Evolutionary conservation across 2,797 vertebrate genomes (phyloP).

Genomic region (Heteromormyrus szaboi): DNA sequence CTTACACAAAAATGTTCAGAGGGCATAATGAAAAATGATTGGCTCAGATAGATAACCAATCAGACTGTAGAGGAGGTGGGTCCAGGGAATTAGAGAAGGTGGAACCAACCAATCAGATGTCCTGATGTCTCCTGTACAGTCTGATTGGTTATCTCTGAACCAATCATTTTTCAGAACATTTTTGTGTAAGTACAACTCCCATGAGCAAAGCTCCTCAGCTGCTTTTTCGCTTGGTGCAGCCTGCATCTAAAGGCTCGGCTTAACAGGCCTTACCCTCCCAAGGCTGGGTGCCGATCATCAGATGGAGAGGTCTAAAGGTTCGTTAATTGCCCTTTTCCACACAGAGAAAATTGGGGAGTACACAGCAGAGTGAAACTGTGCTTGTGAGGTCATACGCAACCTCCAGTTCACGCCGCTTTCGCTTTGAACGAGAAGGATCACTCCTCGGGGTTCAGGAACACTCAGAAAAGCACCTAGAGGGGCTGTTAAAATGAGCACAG

Average conservation of each 20-base stretch:
- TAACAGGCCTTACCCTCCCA: background rate
- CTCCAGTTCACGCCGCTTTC: background rate
- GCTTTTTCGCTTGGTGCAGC: background rate
- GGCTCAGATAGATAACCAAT: background rate
- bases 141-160: background rate
- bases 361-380: background rate
- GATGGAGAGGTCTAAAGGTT: background rate
- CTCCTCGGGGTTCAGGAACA: constrained; percentile 30
- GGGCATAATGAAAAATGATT: background rate
- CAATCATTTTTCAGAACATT: background rate
- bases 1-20: background rate
- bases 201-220: background rate
- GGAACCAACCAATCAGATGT: background rate
- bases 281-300: background rate
- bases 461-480: constrained; percentile 30
- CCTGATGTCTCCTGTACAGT: background rate
- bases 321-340: background rate
- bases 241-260: background rate
- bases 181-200: background rate
- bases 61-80: background rate
- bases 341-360: background rate
- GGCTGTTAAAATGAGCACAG: constrained; percentile 32
- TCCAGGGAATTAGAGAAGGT: background rate
- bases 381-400: constrained; percentile 21
- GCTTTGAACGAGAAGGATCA: constrained; percentile 22